Evolutionary conservation across 2,888 invertebrate genomes (phyloP).

Genomic region (Brachypalpus laphriformis): DNA sequence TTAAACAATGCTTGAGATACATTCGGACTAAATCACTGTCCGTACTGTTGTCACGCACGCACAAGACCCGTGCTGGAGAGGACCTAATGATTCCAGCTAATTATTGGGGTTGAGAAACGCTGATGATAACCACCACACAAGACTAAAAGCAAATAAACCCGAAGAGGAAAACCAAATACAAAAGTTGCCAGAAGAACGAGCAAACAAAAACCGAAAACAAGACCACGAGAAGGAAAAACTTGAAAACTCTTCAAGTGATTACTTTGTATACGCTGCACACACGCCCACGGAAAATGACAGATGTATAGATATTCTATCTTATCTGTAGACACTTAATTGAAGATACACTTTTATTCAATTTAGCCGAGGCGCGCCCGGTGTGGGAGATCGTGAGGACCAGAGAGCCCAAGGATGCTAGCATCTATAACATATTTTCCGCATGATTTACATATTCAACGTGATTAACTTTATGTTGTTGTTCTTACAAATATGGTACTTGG

Average conservation of each 20-base stretch:
- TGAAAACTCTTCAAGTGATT: too few relatives aligned
- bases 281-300: background rate
- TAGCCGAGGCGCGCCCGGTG: background rate
- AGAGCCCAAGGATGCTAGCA: background rate
- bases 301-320: conserved; percentile 27
- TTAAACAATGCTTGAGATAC: too few relatives aligned
- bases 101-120: background rate
- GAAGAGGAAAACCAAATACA: background rate
- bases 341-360: conserved; percentile 37
- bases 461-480: too few relatives aligned
- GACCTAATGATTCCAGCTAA: conserved; percentile 9
- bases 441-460: conserved; percentile 18
- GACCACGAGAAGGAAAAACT: background rate
- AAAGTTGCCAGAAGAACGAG: conserved; percentile 15
- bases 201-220: conserved; percentile 2
- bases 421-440: conserved; percentile 27
- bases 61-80: background rate
- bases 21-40: too few relatives aligned
- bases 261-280: background rate
- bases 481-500: background rate
- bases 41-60: conserved; percentile 12
- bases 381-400: background rate
- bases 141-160: background rate
- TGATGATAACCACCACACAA: background rate
- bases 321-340: conserved; percentile 1